These are phyloP conservation scores for Stichodactyla mertensii DNA, from an alignment of 64 coral and sea anemone genomes.

Conservation along the genomic window DNA sequence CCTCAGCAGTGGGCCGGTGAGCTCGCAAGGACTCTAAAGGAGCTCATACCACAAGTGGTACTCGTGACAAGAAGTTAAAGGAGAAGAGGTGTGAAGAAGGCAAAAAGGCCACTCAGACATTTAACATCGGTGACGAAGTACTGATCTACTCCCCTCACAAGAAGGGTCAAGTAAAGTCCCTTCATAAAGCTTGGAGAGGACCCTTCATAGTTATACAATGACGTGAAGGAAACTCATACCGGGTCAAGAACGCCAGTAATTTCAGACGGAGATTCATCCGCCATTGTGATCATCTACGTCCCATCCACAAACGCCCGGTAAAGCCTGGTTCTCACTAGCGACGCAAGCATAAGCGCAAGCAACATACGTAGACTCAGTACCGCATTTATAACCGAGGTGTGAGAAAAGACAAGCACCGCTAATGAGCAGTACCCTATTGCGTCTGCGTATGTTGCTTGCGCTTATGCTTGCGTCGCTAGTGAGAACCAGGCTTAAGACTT, in stretches of 20 bases:
- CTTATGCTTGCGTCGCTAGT: no score
- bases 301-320: constrained; percentile 16
- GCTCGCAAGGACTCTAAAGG: constrained; percentile 38
- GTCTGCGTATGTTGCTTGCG: no score
- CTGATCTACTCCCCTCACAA: constrained; percentile 25
- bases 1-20: constrained; percentile 30
- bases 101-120: neutral
- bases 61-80: constrained; percentile 2
- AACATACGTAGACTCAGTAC: no score
- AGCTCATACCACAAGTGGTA: neutral
- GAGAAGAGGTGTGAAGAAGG: neutral
- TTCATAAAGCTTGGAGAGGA: constrained; percentile 40
- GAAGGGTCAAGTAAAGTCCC: constrained; percentile 18
- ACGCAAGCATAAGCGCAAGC: no score
- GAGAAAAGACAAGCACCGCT: no score
- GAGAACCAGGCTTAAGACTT: no score
- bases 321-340: no score
- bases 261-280: constrained; percentile 25
- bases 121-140: constrained; percentile 10
- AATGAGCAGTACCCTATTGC: no score
- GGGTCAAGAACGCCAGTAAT: constrained; percentile 31
- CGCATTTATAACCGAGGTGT: no score
- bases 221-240: constrained; percentile 38
- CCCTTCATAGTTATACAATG: constrained; percentile 33
- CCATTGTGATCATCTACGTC: neutral